Evolutionary conservation across 1,140 invertebrate genomes (phyloP).

Genomic region (Ceratina japonica): DNA sequence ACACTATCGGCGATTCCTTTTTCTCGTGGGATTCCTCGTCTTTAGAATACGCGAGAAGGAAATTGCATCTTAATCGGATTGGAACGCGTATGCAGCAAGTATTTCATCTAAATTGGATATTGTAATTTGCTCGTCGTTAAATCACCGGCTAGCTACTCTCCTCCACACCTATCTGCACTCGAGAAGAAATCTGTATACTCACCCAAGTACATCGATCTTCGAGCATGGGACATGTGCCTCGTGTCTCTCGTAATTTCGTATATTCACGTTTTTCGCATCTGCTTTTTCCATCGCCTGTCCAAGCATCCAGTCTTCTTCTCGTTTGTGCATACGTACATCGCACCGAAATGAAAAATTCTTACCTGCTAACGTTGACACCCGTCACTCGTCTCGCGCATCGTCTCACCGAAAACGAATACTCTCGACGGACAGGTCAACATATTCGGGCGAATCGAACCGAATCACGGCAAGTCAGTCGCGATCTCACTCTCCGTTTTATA

Average conservation of each 20-base stretch:
- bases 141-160: not conserved
- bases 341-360: not conserved
- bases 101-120: not conserved
- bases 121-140: not conserved
- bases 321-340: too few relatives aligned
- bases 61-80: too few relatives aligned
- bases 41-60: too few relatives aligned
- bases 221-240: slow-evolving; percentile 38
- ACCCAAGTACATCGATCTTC: not conserved
- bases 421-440: not conserved
- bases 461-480: not conserved
- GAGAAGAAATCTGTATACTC: too few relatives aligned
- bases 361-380: slow-evolving; percentile 11
- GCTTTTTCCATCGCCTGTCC: not conserved
- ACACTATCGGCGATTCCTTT: too few relatives aligned
- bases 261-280: not conserved
- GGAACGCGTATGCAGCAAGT: not conserved
- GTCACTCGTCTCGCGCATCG: not conserved
- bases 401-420: not conserved
- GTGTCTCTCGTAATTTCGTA: not conserved
- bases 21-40: too few relatives aligned
- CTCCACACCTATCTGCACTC: not conserved
- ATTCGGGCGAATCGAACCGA: not conserved
- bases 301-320: not conserved
- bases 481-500: not conserved